Conservation (phyloP, 2,113 vertebrate genomes). For the Bos javanicus region DNA sequence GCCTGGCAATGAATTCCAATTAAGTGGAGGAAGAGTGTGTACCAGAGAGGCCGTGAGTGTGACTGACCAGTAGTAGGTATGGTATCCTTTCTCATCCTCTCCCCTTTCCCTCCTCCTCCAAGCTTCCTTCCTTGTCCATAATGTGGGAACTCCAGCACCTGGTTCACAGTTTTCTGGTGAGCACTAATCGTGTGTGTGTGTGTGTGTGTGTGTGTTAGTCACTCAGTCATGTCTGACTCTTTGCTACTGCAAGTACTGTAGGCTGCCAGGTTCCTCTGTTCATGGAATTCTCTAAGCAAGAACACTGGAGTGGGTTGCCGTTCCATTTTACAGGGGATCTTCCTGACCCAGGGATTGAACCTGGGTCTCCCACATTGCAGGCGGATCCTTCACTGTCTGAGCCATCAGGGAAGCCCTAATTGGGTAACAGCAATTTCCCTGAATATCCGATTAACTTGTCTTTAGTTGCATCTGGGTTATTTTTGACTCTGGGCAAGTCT, state of each 20-base stretch:
- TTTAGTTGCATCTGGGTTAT: background rate
- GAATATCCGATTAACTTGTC: background rate
- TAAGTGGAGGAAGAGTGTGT: background rate
- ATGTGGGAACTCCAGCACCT: accelerated
- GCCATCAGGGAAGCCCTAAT: background rate
- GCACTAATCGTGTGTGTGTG: background rate
- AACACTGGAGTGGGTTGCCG: background rate
- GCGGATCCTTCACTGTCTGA: background rate
- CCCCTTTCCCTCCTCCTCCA: accelerated
- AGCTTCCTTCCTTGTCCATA: background rate
- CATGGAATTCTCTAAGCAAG: background rate
- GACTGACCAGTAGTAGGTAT: background rate
- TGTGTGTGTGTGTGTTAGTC: background rate
- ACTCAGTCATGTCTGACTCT: background rate
- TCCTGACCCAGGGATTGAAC: background rate
- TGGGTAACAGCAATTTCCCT: background rate
- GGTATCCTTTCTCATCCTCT: accelerated
- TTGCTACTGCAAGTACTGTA: background rate
- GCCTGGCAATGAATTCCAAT: background rate
- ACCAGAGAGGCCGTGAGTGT: accelerated
- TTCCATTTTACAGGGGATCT: background rate
- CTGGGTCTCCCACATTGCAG: background rate
- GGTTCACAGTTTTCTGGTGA: background rate
- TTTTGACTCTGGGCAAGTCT: background rate
- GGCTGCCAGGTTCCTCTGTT: background rate